Evolutionary conservation across 2,888 invertebrate genomes (phyloP), one percentile per base, ranked within the genome.

Genomic region (Teleogryllus oceanicus): DNA sequence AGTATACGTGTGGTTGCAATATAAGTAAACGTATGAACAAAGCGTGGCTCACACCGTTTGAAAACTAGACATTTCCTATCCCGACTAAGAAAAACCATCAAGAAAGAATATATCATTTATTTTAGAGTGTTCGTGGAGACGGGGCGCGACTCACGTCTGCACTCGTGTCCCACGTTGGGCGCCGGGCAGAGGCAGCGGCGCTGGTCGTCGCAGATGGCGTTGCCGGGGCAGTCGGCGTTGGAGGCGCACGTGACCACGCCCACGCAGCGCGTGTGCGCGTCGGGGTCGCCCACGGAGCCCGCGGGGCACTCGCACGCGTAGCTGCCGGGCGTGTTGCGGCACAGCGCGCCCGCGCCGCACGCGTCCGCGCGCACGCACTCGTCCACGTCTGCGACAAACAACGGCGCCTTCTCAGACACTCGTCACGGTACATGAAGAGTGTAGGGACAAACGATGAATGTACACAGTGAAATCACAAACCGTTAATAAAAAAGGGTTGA

Each of bases 131-230:
- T 21, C 21, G 21, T 1, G 1, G 21, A 1, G 21, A 21, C 21
- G 21, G 21, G 21, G 21, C 21, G 1, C 1, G 21, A 90, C 94
- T 92, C 90, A 95, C 95, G 96, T 87, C 96, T 91, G 85, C 97
- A 97, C 85, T 96, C 95, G 84, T 96, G 95, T 84, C 96, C 97
- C 84, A 95, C 89, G 86, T 96, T 96, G 0, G 97, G 97, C 85
- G 95, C 95, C 3, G 96, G 96, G 84, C 97, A 97, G 74, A 95
- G 87, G 86, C 97, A 97, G 84, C 94, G 91, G 81, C 92, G 91
- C 83, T 92, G 91, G 11, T 89, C 85, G 85, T 96, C 94, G 85
- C 97, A 97, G 83, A 96, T 89, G 10, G 96, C 93, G 88, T 97
- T 96, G 84, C 96, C 96, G 49, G 96, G 96, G 87, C 97, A 97